Conservation (phyloP, 1,140 invertebrate genomes). For the Uloborus diversus region DNA sequence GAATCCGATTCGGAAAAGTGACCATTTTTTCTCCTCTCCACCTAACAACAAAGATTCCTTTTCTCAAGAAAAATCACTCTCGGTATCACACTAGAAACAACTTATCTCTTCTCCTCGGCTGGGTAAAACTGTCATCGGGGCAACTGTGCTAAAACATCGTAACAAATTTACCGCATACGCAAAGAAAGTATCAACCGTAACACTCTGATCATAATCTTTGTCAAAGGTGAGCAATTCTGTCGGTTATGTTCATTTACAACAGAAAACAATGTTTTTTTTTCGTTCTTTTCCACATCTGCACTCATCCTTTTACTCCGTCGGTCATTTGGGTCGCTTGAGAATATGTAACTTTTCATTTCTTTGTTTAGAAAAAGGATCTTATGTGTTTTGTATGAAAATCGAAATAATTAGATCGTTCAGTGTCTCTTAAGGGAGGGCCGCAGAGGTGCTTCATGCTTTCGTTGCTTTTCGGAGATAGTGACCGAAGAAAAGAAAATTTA, state of each 20-base stretch:
- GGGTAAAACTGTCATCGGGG: too few species aligned
- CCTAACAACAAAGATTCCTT: too few species aligned
- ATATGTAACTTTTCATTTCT: slow-evolving; percentile 24
- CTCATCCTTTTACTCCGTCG: background rate
- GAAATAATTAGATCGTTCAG: slow-evolving; percentile 52
- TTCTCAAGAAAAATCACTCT: too few species aligned
- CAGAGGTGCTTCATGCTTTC: slow-evolving; percentile 51
- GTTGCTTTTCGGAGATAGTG: slow-evolving; percentile 25
- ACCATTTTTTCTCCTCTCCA: slow-evolving; percentile 9
- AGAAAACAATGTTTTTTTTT: slow-evolving; percentile 13
- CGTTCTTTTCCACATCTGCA: background rate
- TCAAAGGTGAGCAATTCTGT: background rate
- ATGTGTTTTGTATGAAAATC: slow-evolving; percentile 5
- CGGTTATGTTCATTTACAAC: background rate
- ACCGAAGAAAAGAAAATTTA: slow-evolving; percentile 15
- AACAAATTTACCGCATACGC: background rate
- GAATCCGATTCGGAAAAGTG: background rate
- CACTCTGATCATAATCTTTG: slow-evolving; percentile 43
- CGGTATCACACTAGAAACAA: too few species aligned
- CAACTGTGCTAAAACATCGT: too few species aligned
- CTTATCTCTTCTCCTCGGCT: too few species aligned
- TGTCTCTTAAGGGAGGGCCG: too few species aligned
- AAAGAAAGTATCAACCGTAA: background rate
- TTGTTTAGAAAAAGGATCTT: slow-evolving; percentile 28
- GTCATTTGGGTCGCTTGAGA: slow-evolving; percentile 38